phyloP scores from a whole-genome alignment of 2,888 invertebrate species.

The Drosophila ochracea region DNA sequence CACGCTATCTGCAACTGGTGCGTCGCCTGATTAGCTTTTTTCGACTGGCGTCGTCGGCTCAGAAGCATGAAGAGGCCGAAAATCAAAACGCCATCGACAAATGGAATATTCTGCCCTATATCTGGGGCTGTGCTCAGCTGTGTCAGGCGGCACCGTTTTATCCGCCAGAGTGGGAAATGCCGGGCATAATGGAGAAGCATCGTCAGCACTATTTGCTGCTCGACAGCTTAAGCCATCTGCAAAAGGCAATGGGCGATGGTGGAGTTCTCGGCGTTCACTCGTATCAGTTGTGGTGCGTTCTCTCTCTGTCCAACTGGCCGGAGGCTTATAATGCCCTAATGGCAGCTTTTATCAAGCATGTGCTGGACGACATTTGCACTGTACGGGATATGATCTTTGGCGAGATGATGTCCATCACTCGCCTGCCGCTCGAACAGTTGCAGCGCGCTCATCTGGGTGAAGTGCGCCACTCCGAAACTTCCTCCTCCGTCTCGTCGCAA shows the following conservation, averaged over 20 bases:
- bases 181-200: conserved; percentile 88
- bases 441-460: conserved; percentile 27
- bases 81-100: conserved; percentile 96
- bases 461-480: neutral
- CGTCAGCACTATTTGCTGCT: conserved; percentile 95
- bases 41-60: conserved; percentile 96
- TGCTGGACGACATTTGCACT: conserved; percentile 95
- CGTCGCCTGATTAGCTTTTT: conserved; percentile 95
- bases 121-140: conserved; percentile 99
- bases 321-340: conserved; percentile 98
- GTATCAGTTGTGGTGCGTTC: conserved; percentile 99
- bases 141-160: conserved; percentile 92
- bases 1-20: conserved; percentile 92
- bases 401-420: conserved; percentile 91
- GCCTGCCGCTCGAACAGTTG: conserved; percentile 54
- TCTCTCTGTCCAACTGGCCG: conserved; percentile 95
- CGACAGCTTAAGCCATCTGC: conserved; percentile 95
- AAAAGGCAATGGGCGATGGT: conserved; percentile 93
- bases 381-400: conserved; percentile 97
- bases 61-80: conserved; percentile 93
- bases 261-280: conserved; percentile 96
- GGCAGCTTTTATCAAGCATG: conserved; percentile 99
- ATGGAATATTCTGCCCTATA: conserved; percentile 98
- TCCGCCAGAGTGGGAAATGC: conserved; percentile 91
- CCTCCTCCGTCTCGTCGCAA: neutral